A percentile compares a stretch with the other conserved stretches of the same genome.
Conservation (phyloP, 2,797 vertebrate genomes). For the Trachops cirrhosus region DNA sequence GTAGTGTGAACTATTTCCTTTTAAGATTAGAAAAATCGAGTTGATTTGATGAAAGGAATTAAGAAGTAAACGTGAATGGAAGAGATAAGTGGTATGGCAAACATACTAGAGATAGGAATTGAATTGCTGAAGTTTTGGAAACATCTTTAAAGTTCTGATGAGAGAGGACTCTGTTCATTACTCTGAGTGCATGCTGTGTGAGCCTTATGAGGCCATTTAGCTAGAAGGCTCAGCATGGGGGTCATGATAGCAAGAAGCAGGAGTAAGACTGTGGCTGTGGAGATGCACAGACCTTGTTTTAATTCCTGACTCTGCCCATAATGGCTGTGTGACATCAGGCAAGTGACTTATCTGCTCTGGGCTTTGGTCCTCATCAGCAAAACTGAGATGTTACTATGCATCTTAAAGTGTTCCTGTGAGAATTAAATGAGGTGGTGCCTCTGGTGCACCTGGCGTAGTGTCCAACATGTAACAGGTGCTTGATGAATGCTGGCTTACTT, state of each 20-base stretch:
- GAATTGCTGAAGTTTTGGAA: not conserved
- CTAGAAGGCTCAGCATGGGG: not conserved
- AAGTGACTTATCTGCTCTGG: not conserved
- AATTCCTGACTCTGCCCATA: not conserved
- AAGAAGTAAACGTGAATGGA: not conserved
- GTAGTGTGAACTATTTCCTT: not conserved
- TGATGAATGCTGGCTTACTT: not conserved
- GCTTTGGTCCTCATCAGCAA: not conserved
- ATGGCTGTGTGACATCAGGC: not conserved
- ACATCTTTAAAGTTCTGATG: not conserved
- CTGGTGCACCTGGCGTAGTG: not conserved
- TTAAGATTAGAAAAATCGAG: not conserved
- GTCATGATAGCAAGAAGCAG: not conserved
- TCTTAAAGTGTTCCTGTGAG: not conserved
- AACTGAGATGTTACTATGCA: not conserved
- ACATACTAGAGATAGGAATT: not conserved
- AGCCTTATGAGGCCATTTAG: not conserved
- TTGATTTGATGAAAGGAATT: not conserved
- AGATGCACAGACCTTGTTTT: not conserved
- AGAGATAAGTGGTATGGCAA: not conserved
- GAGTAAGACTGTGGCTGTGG: not conserved
- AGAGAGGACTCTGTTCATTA: not conserved
- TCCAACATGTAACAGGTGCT: not conserved
- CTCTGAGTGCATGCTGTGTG: not conserved
- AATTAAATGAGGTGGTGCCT: not conserved